Evolutionary conservation across 35 echinoderm and acorn worm species (phyloP).

Genomic region (Strongylocentrotus purpuratus): DNA sequence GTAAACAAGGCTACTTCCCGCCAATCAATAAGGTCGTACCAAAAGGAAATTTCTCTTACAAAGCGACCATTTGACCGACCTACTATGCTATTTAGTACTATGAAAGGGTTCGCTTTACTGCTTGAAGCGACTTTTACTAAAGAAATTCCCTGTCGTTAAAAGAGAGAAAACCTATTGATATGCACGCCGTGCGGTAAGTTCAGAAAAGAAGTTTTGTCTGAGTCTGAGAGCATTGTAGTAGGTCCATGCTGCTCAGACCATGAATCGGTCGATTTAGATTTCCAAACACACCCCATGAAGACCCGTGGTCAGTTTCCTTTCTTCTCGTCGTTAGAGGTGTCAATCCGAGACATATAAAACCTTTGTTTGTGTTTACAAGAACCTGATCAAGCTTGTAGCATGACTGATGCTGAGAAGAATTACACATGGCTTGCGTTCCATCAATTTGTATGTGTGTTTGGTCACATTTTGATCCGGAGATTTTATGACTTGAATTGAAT

Average conservation of each 20-base stretch:
- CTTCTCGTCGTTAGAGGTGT: neutral
- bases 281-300: neutral
- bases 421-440: too few species aligned
- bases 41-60: neutral
- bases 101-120: neutral
- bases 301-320: neutral
- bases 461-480: too few species aligned
- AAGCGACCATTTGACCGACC: slow-evolving; percentile 1
- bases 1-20: neutral
- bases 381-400: neutral
- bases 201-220: too few species aligned
- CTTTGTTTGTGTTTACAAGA: neutral
- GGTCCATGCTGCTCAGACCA: too few species aligned
- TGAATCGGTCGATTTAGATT: neutral
- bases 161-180: too few species aligned
- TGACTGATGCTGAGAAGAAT: neutral
- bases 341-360: neutral
- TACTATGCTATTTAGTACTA: neutral
- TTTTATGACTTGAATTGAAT: too few species aligned
- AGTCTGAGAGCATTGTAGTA: too few species aligned
- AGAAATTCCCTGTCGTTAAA: too few species aligned
- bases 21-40: neutral
- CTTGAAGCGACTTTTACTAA: neutral
- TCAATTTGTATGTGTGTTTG: too few species aligned
- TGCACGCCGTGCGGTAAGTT: too few species aligned